These are phyloP conservation scores for Agrotis ipsilon DNA, from an alignment of 2,888 invertebrate genomes.

Conservation along the genomic window DNA sequence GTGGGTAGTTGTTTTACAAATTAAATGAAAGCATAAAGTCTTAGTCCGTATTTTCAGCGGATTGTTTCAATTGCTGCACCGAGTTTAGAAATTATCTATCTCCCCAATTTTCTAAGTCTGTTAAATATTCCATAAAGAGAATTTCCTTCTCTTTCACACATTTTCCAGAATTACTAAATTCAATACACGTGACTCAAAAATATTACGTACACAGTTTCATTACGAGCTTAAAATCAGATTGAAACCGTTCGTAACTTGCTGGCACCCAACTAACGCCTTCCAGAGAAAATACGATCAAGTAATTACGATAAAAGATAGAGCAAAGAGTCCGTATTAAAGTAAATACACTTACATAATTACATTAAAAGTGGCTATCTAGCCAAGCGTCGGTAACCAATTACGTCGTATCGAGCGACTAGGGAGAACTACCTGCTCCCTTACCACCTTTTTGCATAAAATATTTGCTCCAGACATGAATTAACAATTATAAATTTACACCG, in stretches of 20 bases:
- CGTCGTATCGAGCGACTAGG: slow-evolving; percentile 46
- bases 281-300: slow-evolving; percentile 39
- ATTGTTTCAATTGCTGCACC: no score
- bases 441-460: slow-evolving; percentile 57
- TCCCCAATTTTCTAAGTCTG: background rate
- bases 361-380: slow-evolving; percentile 56
- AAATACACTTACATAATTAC: slow-evolving; percentile 61
- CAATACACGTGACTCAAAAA: background rate
- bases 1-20: background rate
- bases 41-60: background rate
- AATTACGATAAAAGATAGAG: slow-evolving; percentile 54
- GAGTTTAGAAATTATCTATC: background rate
- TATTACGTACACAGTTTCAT: slow-evolving; percentile 32
- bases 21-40: no score
- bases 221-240: slow-evolving; percentile 38
- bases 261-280: slow-evolving; percentile 23
- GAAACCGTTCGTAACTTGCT: slow-evolving; percentile 23
- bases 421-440: slow-evolving; percentile 44
- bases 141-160: background rate
- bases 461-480: slow-evolving; percentile 58
- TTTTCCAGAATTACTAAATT: background rate
- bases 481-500: slow-evolving; percentile 72
- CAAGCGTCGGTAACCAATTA: slow-evolving; percentile 58
- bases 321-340: slow-evolving; percentile 52
- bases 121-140: background rate